Percentiles rank a stretch among this genome's conserved stretches.
These are phyloP conservation scores for Heteromurus nitidus DNA, from an alignment of 2,888 invertebrate species.

Conservation along the genomic window DNA sequence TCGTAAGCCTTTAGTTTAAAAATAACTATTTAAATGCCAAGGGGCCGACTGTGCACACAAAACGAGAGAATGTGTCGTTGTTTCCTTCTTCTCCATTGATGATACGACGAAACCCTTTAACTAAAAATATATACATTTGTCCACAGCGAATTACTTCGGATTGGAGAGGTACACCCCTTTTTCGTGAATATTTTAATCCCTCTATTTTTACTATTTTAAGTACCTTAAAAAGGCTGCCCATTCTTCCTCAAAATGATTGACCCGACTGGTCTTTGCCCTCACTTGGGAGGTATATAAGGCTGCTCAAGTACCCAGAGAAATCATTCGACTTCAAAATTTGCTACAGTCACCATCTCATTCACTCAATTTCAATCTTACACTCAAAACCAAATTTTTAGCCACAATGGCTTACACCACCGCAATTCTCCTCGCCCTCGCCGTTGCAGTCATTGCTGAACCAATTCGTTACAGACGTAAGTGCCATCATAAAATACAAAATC, in stretches of 20 bases:
- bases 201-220: conserved; percentile 20
- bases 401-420: conserved; percentile 38
- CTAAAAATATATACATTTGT: too few relatives aligned
- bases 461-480: conserved; percentile 55
- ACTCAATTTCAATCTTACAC: conserved; percentile 3
- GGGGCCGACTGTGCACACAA: too few relatives aligned
- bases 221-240: neutral
- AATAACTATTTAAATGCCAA: too few relatives aligned
- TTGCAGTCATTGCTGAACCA: conserved; percentile 45
- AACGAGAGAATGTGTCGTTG: too few relatives aligned
- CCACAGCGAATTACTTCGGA: neutral
- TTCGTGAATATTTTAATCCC: neutral
- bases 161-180: neutral
- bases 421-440: conserved; percentile 34
- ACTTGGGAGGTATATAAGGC: conserved; percentile 34
- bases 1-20: too few relatives aligned
- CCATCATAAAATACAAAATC: neutral
- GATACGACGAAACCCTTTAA: too few relatives aligned
- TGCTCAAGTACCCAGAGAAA: neutral
- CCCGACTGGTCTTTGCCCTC: neutral
- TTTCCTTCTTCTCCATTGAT: too few relatives aligned
- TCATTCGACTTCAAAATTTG: neutral
- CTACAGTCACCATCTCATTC: conserved; percentile 24
- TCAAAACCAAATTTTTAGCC: conserved; percentile 8
- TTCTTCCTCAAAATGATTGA: neutral